A percentile compares a stretch with the other conserved stretches of the same genome.
phyloP scores from a whole-genome alignment of 1,140 invertebrate species.

The Ips typographus region DNA sequence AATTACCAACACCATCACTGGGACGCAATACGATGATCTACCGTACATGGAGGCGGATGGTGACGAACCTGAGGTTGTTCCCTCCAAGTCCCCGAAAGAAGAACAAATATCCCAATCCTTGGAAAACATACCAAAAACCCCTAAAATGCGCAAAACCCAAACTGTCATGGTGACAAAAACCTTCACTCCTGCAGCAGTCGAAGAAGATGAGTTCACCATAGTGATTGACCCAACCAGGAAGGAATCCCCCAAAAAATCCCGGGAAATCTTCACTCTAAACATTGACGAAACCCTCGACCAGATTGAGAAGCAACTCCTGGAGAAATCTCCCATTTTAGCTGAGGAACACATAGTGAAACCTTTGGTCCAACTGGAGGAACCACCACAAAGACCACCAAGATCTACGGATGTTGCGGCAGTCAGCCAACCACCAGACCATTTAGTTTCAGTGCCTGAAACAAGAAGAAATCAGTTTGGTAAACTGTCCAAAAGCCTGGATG shows the following conservation, averaged over 20 bases:
- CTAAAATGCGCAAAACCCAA: slow-evolving; percentile 35
- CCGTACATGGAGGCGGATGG: slow-evolving; percentile 45
- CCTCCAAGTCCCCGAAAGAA: slow-evolving; percentile 17
- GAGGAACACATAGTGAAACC: slow-evolving; percentile 42
- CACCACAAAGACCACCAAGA: slow-evolving; percentile 39
- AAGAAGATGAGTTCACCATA: slow-evolving; percentile 46
- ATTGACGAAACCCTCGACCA: slow-evolving; percentile 42
- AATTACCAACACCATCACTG: slow-evolving; percentile 42
- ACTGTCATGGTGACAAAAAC: slow-evolving; percentile 39
- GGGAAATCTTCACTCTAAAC: slow-evolving; percentile 41
- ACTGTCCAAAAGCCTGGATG: slow-evolving; percentile 45
- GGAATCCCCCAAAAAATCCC: slow-evolving; percentile 39
- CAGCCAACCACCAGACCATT: slow-evolving; percentile 33
- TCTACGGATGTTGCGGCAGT: slow-evolving; percentile 34
- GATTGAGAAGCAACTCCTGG: slow-evolving; percentile 44
- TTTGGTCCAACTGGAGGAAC: slow-evolving; percentile 34
- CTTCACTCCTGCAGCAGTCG: slow-evolving; percentile 41
- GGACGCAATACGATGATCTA: slow-evolving; percentile 41
- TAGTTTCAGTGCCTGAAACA: slow-evolving; percentile 14
- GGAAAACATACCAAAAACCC: slow-evolving; percentile 29
- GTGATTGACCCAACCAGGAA: slow-evolving; percentile 42
- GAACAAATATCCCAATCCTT: slow-evolving; percentile 25
- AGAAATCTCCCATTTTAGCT: slow-evolving; percentile 42
- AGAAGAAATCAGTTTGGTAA: slow-evolving; percentile 41
- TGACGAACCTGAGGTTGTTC: slow-evolving; percentile 26